Evolutionary conservation across 2,797 vertebrate species (phyloP), one percentile per base, ranked within the genome.

Genomic region (Gambelia wislizenii): DNA sequence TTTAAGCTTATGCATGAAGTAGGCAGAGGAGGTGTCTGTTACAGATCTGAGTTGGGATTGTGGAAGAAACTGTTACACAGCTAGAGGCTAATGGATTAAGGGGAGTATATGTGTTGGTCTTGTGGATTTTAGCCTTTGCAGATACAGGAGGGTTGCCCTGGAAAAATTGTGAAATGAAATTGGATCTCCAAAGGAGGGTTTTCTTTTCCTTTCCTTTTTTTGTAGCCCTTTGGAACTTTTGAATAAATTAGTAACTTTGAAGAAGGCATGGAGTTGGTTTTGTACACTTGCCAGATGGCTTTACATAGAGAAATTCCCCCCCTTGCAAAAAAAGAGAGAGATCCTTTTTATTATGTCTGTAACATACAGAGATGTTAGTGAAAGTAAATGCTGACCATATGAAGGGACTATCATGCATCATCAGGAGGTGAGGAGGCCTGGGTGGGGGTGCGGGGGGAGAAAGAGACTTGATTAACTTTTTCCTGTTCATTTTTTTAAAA

Each of bases 341-440:
- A n/a, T 2, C 3, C 56, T n/a, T 72, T 85, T 81, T 86, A 56
- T 86, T 36, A n/a, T 76, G 6, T 90, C 22, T 70, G 9, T 84
- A 82, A 85, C 69, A 80, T 84, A 67, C 61, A 72, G 91, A 84
- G 91, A 64, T 59, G 89, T 91, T 92, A 91, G 84, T 91, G 95
- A 88, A 94, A 89, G 84, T 91, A 88, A 75, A 39, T 92, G 87
- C 0, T 74, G 90, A 75, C 80, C 91, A 0, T 49, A 1, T 88
- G 91, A 94, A 92, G 82, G 92, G 87, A 36, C 90, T 93, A 83
- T 83, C 91, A 78, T 91, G 88, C 90, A 0, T 90, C 16, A 47
- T 77, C 54, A 77, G 84, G 33, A 79, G 54, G 74, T 75, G 30
- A 54, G 36, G n/a, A n/a, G 89, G 25, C 81, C 86, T 88, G 89